Percentiles rank a stretch among this genome's conserved stretches.
phyloP scores from a whole-genome alignment of 1,140 invertebrate genomes.

The Arctopsyche grandis region DNA sequence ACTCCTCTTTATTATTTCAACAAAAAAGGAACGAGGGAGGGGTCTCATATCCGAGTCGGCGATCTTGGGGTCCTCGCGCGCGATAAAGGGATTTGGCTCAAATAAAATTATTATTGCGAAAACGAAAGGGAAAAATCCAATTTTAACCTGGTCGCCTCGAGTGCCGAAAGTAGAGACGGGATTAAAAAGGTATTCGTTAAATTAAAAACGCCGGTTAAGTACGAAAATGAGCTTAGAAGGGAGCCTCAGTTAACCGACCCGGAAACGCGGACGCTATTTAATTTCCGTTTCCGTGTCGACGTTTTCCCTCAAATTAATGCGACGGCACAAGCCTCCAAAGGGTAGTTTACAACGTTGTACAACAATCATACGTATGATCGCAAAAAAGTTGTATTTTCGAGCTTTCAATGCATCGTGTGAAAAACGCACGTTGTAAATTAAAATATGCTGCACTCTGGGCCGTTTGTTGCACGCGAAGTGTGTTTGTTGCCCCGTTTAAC shows the following conservation, averaged over 20 bases:
- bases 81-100: conserved; percentile 15
- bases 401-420: too few relatives aligned
- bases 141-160: conserved; percentile 19
- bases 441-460: too few relatives aligned
- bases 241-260: background rate
- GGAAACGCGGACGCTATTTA: conserved; percentile 9
- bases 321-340: background rate
- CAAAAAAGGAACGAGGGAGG: background rate
- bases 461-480: too few relatives aligned
- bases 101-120: conserved; percentile 29
- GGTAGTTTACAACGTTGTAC: too few relatives aligned
- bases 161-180: conserved; percentile 6
- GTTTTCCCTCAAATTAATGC: background rate
- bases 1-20: background rate
- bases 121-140: conserved; percentile 7
- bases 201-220: conserved; percentile 20
- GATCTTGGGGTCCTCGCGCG: background rate
- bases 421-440: too few relatives aligned
- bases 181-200: conserved; percentile 26
- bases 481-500: too few relatives aligned
- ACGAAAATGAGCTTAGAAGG: conserved; percentile 3
- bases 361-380: too few relatives aligned
- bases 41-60: conserved; percentile 1
- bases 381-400: too few relatives aligned
- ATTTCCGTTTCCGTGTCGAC: conserved; percentile 22